These are phyloP conservation scores for Pseudomyrmex gracilis DNA, from an alignment of 1,140 invertebrate genomes.

Conservation along the genomic window DNA sequence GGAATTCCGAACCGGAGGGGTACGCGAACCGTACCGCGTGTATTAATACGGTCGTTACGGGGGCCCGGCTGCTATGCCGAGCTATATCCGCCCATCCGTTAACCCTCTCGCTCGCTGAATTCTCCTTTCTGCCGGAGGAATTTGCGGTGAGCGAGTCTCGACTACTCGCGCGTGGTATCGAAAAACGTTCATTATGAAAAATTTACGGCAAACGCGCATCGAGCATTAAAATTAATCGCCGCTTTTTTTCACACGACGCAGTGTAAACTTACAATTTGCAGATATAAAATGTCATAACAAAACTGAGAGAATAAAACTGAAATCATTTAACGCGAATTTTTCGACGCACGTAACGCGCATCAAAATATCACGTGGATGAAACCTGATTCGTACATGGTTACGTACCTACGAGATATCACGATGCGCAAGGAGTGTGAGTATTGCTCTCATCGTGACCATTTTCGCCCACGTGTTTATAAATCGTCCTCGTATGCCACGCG, in stretches of 20 bases:
- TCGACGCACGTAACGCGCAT: not conserved
- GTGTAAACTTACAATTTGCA: not conserved
- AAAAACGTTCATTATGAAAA: not conserved
- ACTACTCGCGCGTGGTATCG: not conserved
- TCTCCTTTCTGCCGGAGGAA: constrained; percentile 41
- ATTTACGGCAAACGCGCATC: constrained; percentile 2
- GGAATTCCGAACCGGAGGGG: constrained; percentile 62
- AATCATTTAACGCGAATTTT: not conserved
- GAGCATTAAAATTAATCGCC: not conserved
- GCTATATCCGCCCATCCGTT: constrained; percentile 64
- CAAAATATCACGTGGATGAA: not conserved
- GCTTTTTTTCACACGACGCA: not conserved
- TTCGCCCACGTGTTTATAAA: constrained; percentile 72
- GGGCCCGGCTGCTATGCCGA: constrained; percentile 45
- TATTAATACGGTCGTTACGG: constrained; percentile 70
- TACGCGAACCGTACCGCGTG: constrained; percentile 52
- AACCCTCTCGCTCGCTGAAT: constrained; percentile 54
- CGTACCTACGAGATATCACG: not conserved
- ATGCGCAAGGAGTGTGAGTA: constrained; percentile 36
- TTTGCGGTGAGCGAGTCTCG: constrained; percentile 14
- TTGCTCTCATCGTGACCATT: constrained; percentile 66
- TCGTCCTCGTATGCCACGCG: constrained; percentile 52
- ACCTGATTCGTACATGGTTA: not conserved
- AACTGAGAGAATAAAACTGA: not conserved
- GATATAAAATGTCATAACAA: not conserved